Base-by-base conservation (phyloP, 2,888 invertebrate genomes). In the Clistopyga incitator region DNA sequence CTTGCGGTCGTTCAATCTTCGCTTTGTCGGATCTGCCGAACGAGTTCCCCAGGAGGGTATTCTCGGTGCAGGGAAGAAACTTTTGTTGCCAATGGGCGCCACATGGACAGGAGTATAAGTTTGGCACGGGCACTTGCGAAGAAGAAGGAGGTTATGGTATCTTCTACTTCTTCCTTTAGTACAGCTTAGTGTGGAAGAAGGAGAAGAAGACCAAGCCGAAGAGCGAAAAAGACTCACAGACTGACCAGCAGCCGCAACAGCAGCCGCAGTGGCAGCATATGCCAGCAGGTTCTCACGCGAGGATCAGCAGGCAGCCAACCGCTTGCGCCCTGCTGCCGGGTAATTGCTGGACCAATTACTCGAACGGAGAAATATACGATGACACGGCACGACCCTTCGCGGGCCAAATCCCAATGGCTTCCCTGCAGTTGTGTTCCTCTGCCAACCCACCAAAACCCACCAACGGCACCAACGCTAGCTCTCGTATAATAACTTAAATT, bases 341-440 rank as follows among this genome's bases (percentile, higher is more conserved):
- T 87, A 89, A 90, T 89, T 85, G 87, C 85, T 80, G 87, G 84
- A 84, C 85, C 85, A 88, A 87, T 89, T 88, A 86, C 86, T 90
- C 85, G 86, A 89, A 79, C 81, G 76, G 80, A 84, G 83, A 84
- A 88, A 87, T 86, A 86, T 86, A 84, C 76, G 85, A 80, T 74
- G 85, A 75, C 80, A 84, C 74, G 78, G 74, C 78, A 79, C 76
- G 82, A 79, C 84, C 82, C 83, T 65, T 74, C 82, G 64, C 75
- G 71, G 77, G 61, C 72, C 75, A 78, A 50, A 64, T 45, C 77
- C 79, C 74, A 29, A 71, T 79, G 61, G 52, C 15, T 42, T 61
- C 52, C 54, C 29, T 38, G 8, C 65, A 56, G 50, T 59, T 61
- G 47, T 18, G 61, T 29, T 4, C 3, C 18, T 42, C 54, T 29